Percentiles rank a stretch among this genome's conserved stretches.
Evolutionary conservation across 2,888 invertebrate genomes (phyloP).

Genomic region (Neoaliturus tenellus): DNA sequence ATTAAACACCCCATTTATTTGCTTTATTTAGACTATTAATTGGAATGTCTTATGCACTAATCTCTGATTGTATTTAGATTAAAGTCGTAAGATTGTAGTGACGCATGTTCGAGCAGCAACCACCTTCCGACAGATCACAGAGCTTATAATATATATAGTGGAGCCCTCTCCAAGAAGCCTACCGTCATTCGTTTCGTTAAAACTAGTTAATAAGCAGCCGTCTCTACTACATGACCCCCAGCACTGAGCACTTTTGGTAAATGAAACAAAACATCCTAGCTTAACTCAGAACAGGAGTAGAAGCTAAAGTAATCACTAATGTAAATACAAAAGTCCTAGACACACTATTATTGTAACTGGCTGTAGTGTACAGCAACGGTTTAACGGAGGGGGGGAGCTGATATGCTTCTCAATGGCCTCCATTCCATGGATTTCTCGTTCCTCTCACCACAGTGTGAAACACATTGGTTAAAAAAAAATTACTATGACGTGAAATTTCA

Average conservation of each 20-base stretch:
- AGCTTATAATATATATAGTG: conserved; percentile 63
- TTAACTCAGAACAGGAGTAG: conserved; percentile 34
- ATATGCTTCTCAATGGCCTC: conserved; percentile 27
- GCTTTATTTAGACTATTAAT: too few relatives aligned
- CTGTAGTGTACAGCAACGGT: too few relatives aligned
- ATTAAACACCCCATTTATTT: too few relatives aligned
- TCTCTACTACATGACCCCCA: conserved; percentile 58
- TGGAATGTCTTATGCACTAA: too few relatives aligned
- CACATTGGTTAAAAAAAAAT: too few relatives aligned
- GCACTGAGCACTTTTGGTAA: conserved; percentile 63
- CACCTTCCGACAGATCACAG: conserved; percentile 62
- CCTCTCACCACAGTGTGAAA: too few relatives aligned
- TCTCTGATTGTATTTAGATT: too few relatives aligned
- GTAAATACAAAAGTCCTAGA: conserved; percentile 46
- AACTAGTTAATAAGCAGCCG: conserved; percentile 63
- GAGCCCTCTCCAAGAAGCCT: conserved; percentile 62
- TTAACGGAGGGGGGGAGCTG: conserved; percentile 37
- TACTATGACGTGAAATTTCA: too few relatives aligned
- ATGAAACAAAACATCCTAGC: conserved; percentile 57
- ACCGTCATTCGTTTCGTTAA: conserved; percentile 60
- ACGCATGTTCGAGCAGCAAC: neutral
- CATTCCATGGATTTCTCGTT: neutral
- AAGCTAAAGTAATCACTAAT: conserved; percentile 41
- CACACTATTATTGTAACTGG: conserved; percentile 36
- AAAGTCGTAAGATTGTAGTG: neutral